Evolutionary conservation across 2,797 vertebrate genomes (phyloP).

Genomic region (Siniperca obscura): DNA sequence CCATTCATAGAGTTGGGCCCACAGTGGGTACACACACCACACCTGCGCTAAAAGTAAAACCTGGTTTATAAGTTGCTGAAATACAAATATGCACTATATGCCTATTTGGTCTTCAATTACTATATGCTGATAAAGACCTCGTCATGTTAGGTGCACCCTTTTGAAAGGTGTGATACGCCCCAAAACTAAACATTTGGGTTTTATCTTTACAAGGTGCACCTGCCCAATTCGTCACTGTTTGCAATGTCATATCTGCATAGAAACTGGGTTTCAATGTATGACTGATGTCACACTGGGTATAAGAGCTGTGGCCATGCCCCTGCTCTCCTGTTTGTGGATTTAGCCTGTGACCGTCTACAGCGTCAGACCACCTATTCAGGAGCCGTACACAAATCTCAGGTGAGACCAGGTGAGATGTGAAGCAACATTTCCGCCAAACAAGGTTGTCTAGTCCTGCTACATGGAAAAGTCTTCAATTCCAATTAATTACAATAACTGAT

Average conservation of each 20-base stretch:
- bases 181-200: constrained; percentile 77
- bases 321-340: constrained; percentile 37
- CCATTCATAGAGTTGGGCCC: constrained; percentile 24
- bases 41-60: constrained; percentile 42
- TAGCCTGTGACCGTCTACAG: neutral
- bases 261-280: constrained; percentile 28
- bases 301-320: constrained; percentile 52
- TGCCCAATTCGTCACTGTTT: constrained; percentile 46
- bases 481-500: neutral
- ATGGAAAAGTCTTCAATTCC: neutral
- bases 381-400: constrained; percentile 6
- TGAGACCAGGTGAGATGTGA: constrained; percentile 47
- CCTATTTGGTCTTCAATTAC: constrained; percentile 36
- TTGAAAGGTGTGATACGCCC: constrained; percentile 65
- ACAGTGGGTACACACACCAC: constrained; percentile 64
- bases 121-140: constrained; percentile 54
- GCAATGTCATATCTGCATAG: constrained; percentile 28
- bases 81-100: constrained; percentile 46
- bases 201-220: constrained; percentile 29
- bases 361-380: constrained; percentile 11
- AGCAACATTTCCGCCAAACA: neutral
- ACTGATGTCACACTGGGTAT: constrained; percentile 70
- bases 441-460: neutral
- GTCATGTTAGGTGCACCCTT: constrained; percentile 38
- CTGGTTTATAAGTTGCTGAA: constrained; percentile 32